Evolutionary conservation across 2,113 vertebrate genomes (phyloP), one percentile per base, ranked within the genome.

Genomic region (Ochotona curzoniae): DNA sequence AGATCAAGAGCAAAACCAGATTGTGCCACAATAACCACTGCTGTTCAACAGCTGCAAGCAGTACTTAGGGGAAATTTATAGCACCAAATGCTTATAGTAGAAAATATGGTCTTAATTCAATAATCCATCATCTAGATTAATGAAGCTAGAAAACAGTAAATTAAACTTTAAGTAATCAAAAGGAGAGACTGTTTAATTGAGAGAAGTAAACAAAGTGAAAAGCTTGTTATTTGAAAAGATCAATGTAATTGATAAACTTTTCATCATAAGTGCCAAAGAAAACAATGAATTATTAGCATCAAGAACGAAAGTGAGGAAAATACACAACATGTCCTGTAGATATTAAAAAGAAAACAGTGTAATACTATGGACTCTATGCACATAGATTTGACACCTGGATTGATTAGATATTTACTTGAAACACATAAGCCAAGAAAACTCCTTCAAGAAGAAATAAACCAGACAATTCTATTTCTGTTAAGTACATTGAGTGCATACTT

Each of bases 301-400:
- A 73, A 69, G 57, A 89, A 78, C 70, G 47, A 76, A 82, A 86
- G 49, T 76, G 8, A 51, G 23, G 11, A 12, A 92, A 74, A 84
- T 35, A 88, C 7, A 54, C 21, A 85, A 75, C 30, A 60, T 7
- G 85, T 5, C 70, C 15, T 63, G 2, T 26, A 47, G 67, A 49
- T 76, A 49, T 92, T 86, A 85, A 83, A 82, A 86, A 78, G 61
- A 84, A 64, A 75, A 63, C 91, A 91, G n/a, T 66, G 7, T 30
- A 20, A 47, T 51, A 70, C 25, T 23, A 70, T 20, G 15, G 92
- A 89, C 38, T 75, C 38, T 81, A 47, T 76, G 18, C 66, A 23
- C 57, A 66, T 49, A 95, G 49, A 74, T 84, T 69, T 28, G 3
- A 87, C 23, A 57, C 21, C 54, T 38, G 69, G 51, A 83, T 89